Conservation (phyloP, 2,113 vertebrate species). For the Erythrolamprus reginae region DNA sequence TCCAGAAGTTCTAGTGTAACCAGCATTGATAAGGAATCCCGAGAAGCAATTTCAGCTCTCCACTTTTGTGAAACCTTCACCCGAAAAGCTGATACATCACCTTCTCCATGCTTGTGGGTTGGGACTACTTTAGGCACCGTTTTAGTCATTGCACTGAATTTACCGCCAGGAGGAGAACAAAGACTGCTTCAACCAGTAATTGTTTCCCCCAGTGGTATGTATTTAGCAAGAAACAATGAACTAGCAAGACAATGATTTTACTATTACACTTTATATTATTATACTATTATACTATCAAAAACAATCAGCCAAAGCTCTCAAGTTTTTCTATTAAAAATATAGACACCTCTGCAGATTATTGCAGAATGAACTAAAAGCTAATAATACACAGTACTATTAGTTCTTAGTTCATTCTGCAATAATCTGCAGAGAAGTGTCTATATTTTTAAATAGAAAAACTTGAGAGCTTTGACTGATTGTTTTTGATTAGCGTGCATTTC, state of each 20-base stretch:
- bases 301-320: not conserved
- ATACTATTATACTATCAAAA: too few relatives aligned
- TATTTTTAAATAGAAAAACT: not conserved
- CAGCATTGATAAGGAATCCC: slow-evolving; percentile 95
- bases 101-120: slow-evolving; percentile 88
- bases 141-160: slow-evolving; percentile 81
- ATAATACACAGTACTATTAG: too few relatives aligned
- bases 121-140: slow-evolving; percentile 92
- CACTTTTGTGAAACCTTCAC: slow-evolving; percentile 91
- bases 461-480: not conserved
- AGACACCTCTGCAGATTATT: not conserved
- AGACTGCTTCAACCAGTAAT: slow-evolving; percentile 94
- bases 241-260: not conserved
- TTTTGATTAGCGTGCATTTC: not conserved
- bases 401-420: not conserved
- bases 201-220: slow-evolving; percentile 90
- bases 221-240: not conserved
- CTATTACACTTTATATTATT: too few relatives aligned
- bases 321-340: not conserved
- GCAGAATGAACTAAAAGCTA: not conserved
- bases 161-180: slow-evolving; percentile 92
- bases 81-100: slow-evolving; percentile 80
- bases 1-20: slow-evolving; percentile 97
- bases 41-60: slow-evolving; percentile 90
- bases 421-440: not conserved